Conservation (phyloP, 2,113 vertebrate species). For the Pseudopipra pipra region DNA sequence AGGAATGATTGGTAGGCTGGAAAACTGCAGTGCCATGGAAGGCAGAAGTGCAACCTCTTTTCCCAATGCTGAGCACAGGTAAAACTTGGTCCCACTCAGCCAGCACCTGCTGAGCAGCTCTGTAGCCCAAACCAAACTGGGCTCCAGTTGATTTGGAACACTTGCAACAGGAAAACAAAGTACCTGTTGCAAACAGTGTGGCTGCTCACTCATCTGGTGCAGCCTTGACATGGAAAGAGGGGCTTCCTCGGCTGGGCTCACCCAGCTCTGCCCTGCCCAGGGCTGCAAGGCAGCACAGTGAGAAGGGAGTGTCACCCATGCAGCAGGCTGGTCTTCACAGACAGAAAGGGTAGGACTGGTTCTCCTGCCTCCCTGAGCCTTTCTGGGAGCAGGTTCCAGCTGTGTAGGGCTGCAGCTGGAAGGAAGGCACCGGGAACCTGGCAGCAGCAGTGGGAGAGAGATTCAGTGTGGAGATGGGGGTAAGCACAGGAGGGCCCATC, state of each 20-base stretch:
- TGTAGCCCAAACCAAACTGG: neutral
- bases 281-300: neutral
- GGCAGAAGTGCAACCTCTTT: neutral
- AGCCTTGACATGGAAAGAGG: neutral
- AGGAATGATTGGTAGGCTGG: neutral
- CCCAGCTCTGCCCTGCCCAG: neutral
- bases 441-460: neutral
- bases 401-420: rapidly evolving
- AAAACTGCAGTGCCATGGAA: neutral
- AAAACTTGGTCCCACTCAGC: neutral
- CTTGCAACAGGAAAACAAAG: neutral
- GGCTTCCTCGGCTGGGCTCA: neutral
- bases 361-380: neutral
- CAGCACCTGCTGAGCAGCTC: neutral
- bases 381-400: neutral
- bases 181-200: rapidly evolving
- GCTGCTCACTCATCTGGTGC: neutral
- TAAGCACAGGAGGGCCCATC: rapidly evolving
- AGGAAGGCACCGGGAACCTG: rapidly evolving
- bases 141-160: neutral
- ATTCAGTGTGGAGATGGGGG: neutral
- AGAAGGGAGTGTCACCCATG: rapidly evolving
- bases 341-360: neutral
- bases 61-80: neutral
- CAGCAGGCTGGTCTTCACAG: neutral